Evolutionary conservation across 1,140 invertebrate species (phyloP), one percentile per base, ranked within the genome.

Genomic region (Drosophila varians): DNA sequence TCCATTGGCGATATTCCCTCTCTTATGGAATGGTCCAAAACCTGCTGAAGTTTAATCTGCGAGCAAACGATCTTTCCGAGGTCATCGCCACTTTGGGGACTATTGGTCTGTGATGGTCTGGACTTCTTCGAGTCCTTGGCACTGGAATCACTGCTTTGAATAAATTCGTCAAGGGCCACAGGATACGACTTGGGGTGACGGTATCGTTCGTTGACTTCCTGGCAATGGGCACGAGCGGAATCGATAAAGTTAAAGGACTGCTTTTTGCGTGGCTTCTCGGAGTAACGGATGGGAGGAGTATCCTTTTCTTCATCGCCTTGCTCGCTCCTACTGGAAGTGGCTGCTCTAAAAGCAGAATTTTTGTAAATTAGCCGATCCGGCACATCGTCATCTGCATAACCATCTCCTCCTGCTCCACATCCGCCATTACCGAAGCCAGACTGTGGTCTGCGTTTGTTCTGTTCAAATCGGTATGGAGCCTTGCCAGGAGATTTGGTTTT

Each of bases 11-110:
- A 38, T 16, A 18, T 18, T 42, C 38, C 38, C 16, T 6, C 38
- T 7, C 38, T 16, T 18, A 42, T 42, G 38, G 38, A 42, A 16
- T 18, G 38, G 9, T 42, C 38, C 16, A 42, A 9, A 18, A 16
- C 46, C 25, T 26, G 4, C 4, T 31, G 46, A 11, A 31, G 3
- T 9, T 62, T 46, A 8, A 60, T 48, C 8, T 70, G 57, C 0
- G 57, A 62, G 3, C 21, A 52, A 1, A 70, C 54, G 36, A 45
- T 45, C 14, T 51, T 21, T 3, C 54, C 40, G 16, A 74, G 42
- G 4, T 74, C 54, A 1, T 64, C 47, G 5, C 65, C 51, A 47
- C 53, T 69, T 18, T 69, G 9, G 9, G 28, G 28, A 28, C 26
- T 28, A 28, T 57, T 11, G 43, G 12, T 21, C 71, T 69, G 21